Percentiles rank a stretch among this genome's conserved stretches.
phyloP scores from a whole-genome alignment of 1,140 invertebrate species.

The Tetramorium alpestre region DNA sequence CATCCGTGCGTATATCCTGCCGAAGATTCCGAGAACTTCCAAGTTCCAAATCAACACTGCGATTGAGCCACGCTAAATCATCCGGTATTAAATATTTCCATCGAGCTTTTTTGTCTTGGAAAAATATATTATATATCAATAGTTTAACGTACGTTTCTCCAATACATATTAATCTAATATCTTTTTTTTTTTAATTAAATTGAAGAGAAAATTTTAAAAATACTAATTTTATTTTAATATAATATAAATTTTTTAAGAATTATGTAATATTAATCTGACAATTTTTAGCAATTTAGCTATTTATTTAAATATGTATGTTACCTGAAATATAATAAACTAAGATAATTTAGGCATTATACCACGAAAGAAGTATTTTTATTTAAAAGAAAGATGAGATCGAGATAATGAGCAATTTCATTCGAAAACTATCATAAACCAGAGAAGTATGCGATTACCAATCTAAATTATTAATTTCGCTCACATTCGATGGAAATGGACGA shows the following conservation, averaged over 20 bases:
- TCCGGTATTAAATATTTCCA: background rate
- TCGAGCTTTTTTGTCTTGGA: background rate
- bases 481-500: constrained; percentile 10
- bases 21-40: constrained; percentile 19
- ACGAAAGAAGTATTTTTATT: background rate
- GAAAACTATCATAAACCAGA: background rate
- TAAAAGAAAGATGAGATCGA: background rate
- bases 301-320: background rate
- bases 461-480: constrained; percentile 35
- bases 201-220: too few species aligned
- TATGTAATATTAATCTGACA: background rate
- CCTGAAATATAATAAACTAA: background rate
- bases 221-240: background rate
- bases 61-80: constrained; percentile 12
- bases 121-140: background rate
- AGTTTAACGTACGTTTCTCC: background rate
- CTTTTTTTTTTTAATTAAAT: too few species aligned
- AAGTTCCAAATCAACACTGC: constrained; percentile 23
- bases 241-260: background rate
- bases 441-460: background rate
- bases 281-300: background rate
- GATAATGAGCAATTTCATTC: background rate
- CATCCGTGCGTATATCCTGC: background rate
- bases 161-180: too few species aligned
- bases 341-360: background rate